These are phyloP conservation scores for Pseudeuparius sepicola DNA, from an alignment of 2,888 invertebrate genomes.

Conservation along the genomic window DNA sequence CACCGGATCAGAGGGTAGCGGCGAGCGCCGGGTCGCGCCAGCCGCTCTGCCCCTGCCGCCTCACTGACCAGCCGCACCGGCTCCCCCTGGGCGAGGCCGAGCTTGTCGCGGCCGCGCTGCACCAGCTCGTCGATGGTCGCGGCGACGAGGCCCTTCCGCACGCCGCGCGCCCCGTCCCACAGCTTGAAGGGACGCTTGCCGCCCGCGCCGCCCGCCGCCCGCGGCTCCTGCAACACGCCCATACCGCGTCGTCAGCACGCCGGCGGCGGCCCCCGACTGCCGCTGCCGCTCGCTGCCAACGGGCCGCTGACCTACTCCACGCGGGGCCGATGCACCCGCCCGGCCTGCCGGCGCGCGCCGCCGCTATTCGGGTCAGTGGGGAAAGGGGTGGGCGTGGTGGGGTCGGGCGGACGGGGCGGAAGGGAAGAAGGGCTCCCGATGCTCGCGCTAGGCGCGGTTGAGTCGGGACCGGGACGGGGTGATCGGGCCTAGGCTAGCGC, in stretches of 20 bases:
- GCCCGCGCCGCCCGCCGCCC: no score
- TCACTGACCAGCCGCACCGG: slow-evolving; percentile 82
- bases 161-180: slow-evolving; percentile 92
- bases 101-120: slow-evolving; percentile 71
- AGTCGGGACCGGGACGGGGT: no score
- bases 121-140: slow-evolving; percentile 76
- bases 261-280: slow-evolving; percentile 36
- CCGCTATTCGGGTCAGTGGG: no score
- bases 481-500: no score
- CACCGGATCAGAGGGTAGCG: no score
- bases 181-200: slow-evolving; percentile 95
- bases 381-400: no score
- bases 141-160: slow-evolving; percentile 87
- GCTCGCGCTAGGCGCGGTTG: no score
- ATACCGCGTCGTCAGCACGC: slow-evolving; percentile 25
- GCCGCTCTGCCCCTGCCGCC: no score
- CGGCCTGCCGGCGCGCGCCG: slow-evolving; percentile 12
- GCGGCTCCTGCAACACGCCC: slow-evolving; percentile 65
- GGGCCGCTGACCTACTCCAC: no score
- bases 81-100: slow-evolving; percentile 77
- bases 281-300: slow-evolving; percentile 29
- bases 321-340: slow-evolving; percentile 12
- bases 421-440: no score
- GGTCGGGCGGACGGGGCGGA: no score
- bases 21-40: no score